Evolutionary conservation across 2,888 invertebrate species (phyloP).

Genomic region (Dendrolimus pini): DNA sequence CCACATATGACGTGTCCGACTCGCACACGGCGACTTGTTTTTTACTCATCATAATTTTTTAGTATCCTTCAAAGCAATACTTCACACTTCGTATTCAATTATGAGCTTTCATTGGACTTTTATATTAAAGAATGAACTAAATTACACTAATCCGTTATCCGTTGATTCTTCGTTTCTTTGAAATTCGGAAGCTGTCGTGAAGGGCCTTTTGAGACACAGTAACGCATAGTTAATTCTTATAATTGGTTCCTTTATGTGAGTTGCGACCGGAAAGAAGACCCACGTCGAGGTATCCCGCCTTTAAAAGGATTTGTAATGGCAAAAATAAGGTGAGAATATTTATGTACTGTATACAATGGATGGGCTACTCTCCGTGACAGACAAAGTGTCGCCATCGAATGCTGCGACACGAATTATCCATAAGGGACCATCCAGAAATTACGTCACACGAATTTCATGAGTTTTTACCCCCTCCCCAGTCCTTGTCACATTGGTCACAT

Average conservation of each 20-base stretch:
- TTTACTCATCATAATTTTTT: neutral
- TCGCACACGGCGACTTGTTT: neutral
- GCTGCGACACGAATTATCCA: no score
- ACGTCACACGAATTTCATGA: no score
- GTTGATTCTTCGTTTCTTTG: conserved; percentile 46
- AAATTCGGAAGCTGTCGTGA: conserved; percentile 64
- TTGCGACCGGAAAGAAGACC: conserved; percentile 63
- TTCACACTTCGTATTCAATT: conserved; percentile 23
- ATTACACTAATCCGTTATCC: conserved; percentile 57
- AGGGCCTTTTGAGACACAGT: conserved; percentile 39
- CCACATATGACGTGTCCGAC: no score
- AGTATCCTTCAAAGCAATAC: conserved; percentile 13
- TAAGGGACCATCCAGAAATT: no score
- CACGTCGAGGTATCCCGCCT: conserved; percentile 53
- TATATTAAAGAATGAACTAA: conserved; percentile 35
- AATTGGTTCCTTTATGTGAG: conserved; percentile 62
- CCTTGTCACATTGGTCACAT: no score
- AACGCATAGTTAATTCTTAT: conserved; percentile 53
- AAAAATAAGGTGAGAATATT: conserved; percentile 50
- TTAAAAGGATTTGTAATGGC: conserved; percentile 62
- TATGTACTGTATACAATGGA: conserved; percentile 34
- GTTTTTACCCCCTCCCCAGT: no score
- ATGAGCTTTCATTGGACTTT: conserved; percentile 20
- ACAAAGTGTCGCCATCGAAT: conserved; percentile 55
- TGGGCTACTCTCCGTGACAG: conserved; percentile 37